Conservation (phyloP, 2,113 vertebrate species). For the Hemiprocne comata region DNA sequence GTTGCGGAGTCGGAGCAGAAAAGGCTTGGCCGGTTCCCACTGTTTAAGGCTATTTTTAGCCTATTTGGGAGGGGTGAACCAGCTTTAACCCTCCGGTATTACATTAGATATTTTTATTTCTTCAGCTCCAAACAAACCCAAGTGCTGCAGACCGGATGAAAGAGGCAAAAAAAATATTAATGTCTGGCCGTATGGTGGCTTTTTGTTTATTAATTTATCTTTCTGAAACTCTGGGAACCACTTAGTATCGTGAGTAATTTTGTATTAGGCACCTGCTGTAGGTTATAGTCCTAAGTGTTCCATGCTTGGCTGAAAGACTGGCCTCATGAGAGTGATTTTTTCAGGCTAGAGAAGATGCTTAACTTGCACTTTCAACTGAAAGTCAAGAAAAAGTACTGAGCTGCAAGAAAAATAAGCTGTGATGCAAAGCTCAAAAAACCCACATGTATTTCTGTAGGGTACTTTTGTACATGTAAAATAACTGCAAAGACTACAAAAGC, state of each 20-base stretch:
- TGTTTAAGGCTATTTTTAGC: background rate
- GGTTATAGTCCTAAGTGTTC: background rate
- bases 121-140: background rate
- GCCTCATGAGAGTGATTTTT: background rate
- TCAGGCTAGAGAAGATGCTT: background rate
- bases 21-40: background rate
- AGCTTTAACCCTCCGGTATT: background rate
- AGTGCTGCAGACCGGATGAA: background rate
- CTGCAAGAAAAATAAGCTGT: background rate
- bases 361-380: background rate
- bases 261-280: background rate
- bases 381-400: background rate
- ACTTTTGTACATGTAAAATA: background rate
- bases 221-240: background rate
- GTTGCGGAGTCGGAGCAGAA: background rate
- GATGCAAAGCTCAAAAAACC: background rate
- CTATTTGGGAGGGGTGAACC: background rate
- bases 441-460: accelerated
- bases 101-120: background rate
- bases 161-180: too few relatives aligned
- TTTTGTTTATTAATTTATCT: background rate
- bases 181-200: background rate
- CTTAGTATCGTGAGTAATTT: background rate
- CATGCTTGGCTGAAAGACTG: background rate
- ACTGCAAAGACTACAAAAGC: background rate